phyloP scores from a whole-genome alignment of 2,113 vertebrate species.

The Oriolus oriolus region DNA sequence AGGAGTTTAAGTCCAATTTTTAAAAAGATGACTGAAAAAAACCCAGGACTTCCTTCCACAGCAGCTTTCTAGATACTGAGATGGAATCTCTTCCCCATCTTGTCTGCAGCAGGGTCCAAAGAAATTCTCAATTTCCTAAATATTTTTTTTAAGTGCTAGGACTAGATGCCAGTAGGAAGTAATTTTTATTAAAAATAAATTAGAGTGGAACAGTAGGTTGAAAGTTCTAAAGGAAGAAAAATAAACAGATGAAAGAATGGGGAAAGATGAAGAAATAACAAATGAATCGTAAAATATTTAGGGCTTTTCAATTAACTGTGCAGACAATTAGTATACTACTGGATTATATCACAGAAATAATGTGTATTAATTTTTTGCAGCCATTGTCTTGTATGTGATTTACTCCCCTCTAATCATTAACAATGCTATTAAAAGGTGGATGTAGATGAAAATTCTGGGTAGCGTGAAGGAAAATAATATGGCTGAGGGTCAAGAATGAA shows the following conservation, averaged over 20 bases:
- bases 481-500: slow-evolving; percentile 45
- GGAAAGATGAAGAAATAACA: slow-evolving; percentile 64
- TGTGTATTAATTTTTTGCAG: slow-evolving; percentile 76
- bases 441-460: slow-evolving; percentile 56
- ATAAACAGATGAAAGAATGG: slow-evolving; percentile 65
- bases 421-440: slow-evolving; percentile 68
- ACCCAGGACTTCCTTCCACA: background rate
- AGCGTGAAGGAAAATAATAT: slow-evolving; percentile 55
- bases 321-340: slow-evolving; percentile 73
- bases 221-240: slow-evolving; percentile 68
- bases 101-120: background rate
- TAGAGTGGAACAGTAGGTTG: slow-evolving; percentile 53
- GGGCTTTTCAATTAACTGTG: slow-evolving; percentile 79
- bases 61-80: background rate
- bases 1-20: background rate
- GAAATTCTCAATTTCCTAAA: background rate
- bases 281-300: slow-evolving; percentile 81
- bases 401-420: slow-evolving; percentile 75
- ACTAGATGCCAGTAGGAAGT: slow-evolving; percentile 29
- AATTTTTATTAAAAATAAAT: slow-evolving; percentile 54
- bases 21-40: background rate
- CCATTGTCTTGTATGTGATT: slow-evolving; percentile 75
- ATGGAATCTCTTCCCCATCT: background rate
- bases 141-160: slow-evolving; percentile 6
- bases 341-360: slow-evolving; percentile 75